Evolutionary conservation across 2,113 vertebrate species (phyloP), one percentile per base, ranked within the genome.

Genomic region (Blennius ocellaris): DNA sequence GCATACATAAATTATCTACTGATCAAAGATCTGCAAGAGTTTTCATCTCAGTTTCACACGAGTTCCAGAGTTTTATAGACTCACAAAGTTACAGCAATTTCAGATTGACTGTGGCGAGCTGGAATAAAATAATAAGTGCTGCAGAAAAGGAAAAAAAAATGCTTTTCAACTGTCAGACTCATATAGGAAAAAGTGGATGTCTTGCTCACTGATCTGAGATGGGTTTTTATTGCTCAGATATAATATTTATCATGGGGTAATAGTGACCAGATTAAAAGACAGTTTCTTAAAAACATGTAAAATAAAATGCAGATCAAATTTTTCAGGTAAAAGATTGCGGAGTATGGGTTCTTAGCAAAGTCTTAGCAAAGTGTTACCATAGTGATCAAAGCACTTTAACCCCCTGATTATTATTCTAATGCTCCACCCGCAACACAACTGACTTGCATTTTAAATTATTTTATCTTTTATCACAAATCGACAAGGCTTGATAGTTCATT

Each of bases 11-110:
- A 87, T 87, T 76, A 90, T 70, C 60, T 2, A 0, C 57, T 58
- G 81, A 90, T 89, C 89, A 83, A 76, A 89, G 79, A 55, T 68
- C 58, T 50, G 38, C 69, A 58, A 8, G 60, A 57, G 21, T 78
- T 78, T 83, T 60, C 70, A 70, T 71, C 67, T 79, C 30, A 17
- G 14, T 70, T 76, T 84, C 65, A 80, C 79, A 68, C 6, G 8
- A 76, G 65, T 81, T 82, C 76, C 37, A 52, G 62, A 39, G 47
- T 76, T 82, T 85, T 78, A 85, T 66, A 74, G 58, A 81, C 72
- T 83, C 39, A 11, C 49, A 73, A 81, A 84, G 45, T 62, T 76
- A 57, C 5, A 40, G 57, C 36, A 63, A 69, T 67, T 43, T 60
- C 39, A 47, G 55, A 65, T 12, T 68, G 77, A 71, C 52, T 70